Percentiles rank a stretch among this genome's conserved stretches.
Evolutionary conservation across 2,888 invertebrate genomes (phyloP).

Genomic region (Plagodis dolabraria): DNA sequence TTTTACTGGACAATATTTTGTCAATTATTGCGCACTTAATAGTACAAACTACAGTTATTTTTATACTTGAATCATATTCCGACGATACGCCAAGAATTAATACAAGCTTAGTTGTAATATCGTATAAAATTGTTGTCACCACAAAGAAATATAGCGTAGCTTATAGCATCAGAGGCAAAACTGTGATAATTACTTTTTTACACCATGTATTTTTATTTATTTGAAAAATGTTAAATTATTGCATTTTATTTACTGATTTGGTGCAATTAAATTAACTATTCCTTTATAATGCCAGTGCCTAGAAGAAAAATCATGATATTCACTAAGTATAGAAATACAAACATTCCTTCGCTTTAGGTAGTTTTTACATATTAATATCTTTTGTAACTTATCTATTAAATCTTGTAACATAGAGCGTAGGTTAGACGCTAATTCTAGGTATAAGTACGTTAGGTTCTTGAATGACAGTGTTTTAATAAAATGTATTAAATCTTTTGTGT

Average conservation of each 20-base stretch:
- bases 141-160: slow-evolving; percentile 40
- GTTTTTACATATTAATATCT: slow-evolving; percentile 54
- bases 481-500: slow-evolving; percentile 53
- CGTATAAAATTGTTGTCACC: slow-evolving; percentile 37
- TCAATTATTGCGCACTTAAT: slow-evolving; percentile 68
- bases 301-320: slow-evolving; percentile 77
- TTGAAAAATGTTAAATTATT: slow-evolving; percentile 28
- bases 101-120: slow-evolving; percentile 40
- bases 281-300: slow-evolving; percentile 72
- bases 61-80: slow-evolving; percentile 66
- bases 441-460: slow-evolving; percentile 38
- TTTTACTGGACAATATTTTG: slow-evolving; percentile 52
- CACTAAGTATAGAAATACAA: slow-evolving; percentile 56
- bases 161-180: slow-evolving; percentile 49
- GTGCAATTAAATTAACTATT: slow-evolving; percentile 16
- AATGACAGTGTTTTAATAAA: slow-evolving; percentile 55
- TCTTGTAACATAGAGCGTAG: slow-evolving; percentile 52
- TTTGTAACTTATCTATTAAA: slow-evolving; percentile 51
- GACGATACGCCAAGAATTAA: slow-evolving; percentile 58
- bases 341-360: slow-evolving; percentile 57
- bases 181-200: slow-evolving; percentile 73
- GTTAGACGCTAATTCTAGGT: slow-evolving; percentile 53
- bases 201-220: slow-evolving; percentile 40
- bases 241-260: slow-evolving; percentile 30
- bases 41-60: slow-evolving; percentile 68